Evolutionary conservation across 2,113 vertebrate genomes (phyloP), one percentile per base, ranked within the genome.

Genomic region (Forbesichthys papilliferus): DNA sequence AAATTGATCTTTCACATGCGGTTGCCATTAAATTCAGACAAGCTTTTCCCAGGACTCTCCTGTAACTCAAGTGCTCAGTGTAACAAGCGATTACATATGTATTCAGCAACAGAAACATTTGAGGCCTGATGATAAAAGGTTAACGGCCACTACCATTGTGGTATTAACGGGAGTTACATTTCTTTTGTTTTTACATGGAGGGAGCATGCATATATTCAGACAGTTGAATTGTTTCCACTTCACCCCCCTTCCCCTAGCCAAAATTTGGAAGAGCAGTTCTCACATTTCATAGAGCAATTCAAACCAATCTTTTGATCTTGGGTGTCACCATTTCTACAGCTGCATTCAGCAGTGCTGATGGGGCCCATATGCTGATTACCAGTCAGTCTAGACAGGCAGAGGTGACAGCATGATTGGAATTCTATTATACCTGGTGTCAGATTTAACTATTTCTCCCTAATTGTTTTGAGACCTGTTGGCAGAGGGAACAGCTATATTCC

Each of bases 141-240:
- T 79, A 89, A 87, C 67, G 48, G 82, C 71, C 75, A 65, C 61
- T 61, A 60, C 80, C 71, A 73, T 84, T 71, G 36, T 66, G 68
- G 69, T 74, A 73, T 88, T 82, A 27, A 64, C 74, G 77, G 49
- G 71, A 84, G 61, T 85, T 76, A 75, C 71, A 56, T 75, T 88
- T 82, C 67, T 80, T 71, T 71, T 78, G 79, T 84, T 84, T 75
- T 76, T 67, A 51, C 66, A 18, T 69, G 69, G 66, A 72, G 59
- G 70, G 77, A 83, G 81, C 80, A 82, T 78, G 73, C 82, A 84
- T 75, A 63, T 72, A 63, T 72, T 68, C 61, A 82, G 75, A 84
- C 73, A 78, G 76, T 83, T 65, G 75, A 83, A 86, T 87, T 78
- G 84, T 90, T 90, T 86, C 74, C 80, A 86, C 79, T 77, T 79